Evolutionary conservation across 2,888 invertebrate species (phyloP).

Genomic region (Lacanobia oleracea): DNA sequence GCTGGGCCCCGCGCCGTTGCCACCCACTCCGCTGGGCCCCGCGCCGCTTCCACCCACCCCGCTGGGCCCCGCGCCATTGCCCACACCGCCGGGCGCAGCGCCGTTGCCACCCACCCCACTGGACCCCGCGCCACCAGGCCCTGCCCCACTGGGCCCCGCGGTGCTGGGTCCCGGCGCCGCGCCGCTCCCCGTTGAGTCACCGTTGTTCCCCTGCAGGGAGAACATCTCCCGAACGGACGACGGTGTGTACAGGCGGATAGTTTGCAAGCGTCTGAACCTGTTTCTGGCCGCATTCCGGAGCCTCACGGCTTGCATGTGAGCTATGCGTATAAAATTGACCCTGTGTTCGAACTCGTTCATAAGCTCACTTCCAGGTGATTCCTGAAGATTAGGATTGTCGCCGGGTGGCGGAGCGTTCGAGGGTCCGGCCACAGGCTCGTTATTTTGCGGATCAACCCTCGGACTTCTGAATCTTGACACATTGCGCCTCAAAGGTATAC

Average conservation of each 20-base stretch:
- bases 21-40: constrained; percentile 19
- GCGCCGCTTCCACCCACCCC: constrained; percentile 53
- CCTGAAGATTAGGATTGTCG: constrained; percentile 64
- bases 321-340: constrained; percentile 84
- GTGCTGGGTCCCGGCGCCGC: constrained; percentile 46
- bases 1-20: constrained; percentile 52
- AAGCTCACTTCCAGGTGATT: constrained; percentile 72
- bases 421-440: constrained; percentile 82
- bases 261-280: constrained; percentile 83
- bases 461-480: constrained; percentile 62
- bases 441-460: constrained; percentile 66
- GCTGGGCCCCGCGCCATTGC: constrained; percentile 53
- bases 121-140: constrained; percentile 29
- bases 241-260: constrained; percentile 85
- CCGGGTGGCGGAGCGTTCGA: constrained; percentile 70
- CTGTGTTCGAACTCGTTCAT: constrained; percentile 82
- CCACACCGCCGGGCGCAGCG: constrained; percentile 55
- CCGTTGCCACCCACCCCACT: too few relatives aligned
- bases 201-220: constrained; percentile 73
- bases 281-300: constrained; percentile 84
- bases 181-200: constrained; percentile 70
- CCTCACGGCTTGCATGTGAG: constrained; percentile 84
- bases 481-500: constrained; percentile 72
- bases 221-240: constrained; percentile 87
- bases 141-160: constrained; percentile 42